Evolutionary conservation across 2,113 vertebrate genomes (phyloP).

Genomic region (Chinchilla lanigera): DNA sequence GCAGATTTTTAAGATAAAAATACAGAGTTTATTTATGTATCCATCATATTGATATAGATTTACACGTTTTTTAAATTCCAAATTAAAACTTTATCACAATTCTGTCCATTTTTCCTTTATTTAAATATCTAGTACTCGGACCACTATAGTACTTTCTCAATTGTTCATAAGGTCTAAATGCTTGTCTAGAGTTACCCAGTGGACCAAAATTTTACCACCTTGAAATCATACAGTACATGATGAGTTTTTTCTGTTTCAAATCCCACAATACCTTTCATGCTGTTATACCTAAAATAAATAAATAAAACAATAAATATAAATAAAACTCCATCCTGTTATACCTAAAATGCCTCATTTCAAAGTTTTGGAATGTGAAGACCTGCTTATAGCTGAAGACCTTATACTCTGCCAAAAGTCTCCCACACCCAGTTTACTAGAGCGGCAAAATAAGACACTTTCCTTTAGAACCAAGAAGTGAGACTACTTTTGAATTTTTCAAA

Average conservation of each 20-base stretch:
- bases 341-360: not conserved
- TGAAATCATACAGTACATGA: not conserved
- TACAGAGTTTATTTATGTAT: not conserved
- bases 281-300: too few relatives aligned
- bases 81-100: not conserved
- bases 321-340: not conserved
- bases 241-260: not conserved
- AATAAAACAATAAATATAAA: too few relatives aligned
- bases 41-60: not conserved
- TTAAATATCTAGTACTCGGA: not conserved
- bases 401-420: not conserved
- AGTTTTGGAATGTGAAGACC: not conserved
- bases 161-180: not conserved
- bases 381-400: not conserved
- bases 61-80: not conserved
- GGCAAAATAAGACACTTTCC: fast-evolving
- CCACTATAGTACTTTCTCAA: not conserved
- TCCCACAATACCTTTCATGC: not conserved
- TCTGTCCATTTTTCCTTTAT: not conserved
- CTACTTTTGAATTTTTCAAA: not conserved
- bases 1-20: not conserved
- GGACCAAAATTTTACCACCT: not conserved
- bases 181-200: not conserved
- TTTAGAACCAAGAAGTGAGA: not conserved
- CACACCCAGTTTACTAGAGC: not conserved